Evolutionary conservation across 2,888 invertebrate genomes (phyloP).

Genomic region (Hydraecia micacea): DNA sequence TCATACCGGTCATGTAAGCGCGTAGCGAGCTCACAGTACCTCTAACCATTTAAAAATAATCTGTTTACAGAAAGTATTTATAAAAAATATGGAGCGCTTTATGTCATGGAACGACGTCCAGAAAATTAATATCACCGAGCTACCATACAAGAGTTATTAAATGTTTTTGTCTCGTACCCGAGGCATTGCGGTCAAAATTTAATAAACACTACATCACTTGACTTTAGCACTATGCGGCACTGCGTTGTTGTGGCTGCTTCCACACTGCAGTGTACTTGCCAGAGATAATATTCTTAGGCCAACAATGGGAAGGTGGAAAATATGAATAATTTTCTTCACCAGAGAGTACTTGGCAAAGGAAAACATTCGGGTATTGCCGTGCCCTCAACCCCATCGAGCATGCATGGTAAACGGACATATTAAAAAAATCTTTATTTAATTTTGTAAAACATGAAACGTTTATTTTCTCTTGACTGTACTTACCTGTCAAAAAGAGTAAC

Average conservation of each 20-base stretch:
- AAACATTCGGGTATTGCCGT: too few species aligned
- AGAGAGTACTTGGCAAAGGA: too few species aligned
- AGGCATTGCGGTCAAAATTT: conserved; percentile 60
- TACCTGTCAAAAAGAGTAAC: too few species aligned
- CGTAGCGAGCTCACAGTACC: neutral
- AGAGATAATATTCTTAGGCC: conserved; percentile 18
- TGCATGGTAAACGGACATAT: too few species aligned
- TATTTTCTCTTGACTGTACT: too few species aligned
- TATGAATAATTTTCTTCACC: too few species aligned
- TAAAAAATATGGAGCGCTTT: conserved; percentile 7
- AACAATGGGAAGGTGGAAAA: neutral
- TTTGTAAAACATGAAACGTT: too few species aligned
- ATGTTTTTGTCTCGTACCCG: conserved; percentile 48
- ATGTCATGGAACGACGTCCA: conserved; percentile 9
- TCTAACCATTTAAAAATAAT: conserved; percentile 9
- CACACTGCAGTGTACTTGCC: conserved; percentile 32
- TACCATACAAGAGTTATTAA: conserved; percentile 43
- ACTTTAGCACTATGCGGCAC: conserved; percentile 51
- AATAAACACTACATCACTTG: conserved; percentile 62
- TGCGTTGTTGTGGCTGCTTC: conserved; percentile 35
- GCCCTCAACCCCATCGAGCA: too few species aligned
- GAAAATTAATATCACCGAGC: conserved; percentile 34
- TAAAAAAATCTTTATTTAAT: too few species aligned
- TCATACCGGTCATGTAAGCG: neutral
- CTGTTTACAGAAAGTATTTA: conserved; percentile 5